Conservation (phyloP, 2,113 vertebrate species). For the Danionella cerebrum region DNA sequence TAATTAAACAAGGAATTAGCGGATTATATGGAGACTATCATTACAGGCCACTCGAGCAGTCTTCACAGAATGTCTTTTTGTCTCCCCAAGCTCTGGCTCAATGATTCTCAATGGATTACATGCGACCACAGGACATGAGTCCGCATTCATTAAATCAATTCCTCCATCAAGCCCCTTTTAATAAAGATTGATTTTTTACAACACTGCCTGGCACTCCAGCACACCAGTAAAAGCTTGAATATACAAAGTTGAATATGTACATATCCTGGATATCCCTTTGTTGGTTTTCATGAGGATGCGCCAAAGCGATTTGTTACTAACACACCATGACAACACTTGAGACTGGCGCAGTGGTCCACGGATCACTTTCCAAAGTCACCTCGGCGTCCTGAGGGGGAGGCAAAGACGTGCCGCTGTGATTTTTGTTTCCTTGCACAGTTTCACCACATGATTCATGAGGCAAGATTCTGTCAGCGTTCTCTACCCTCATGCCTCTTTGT, state of each 20-base stretch:
- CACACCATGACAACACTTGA: slow-evolving; percentile 64
- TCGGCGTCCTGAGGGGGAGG: slow-evolving; percentile 41
- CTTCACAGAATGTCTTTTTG: slow-evolving; percentile 66
- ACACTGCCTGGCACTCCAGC: slow-evolving; percentile 38
- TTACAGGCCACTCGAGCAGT: slow-evolving; percentile 73
- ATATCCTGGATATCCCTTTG: slow-evolving; percentile 63
- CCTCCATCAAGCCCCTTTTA: slow-evolving; percentile 64
- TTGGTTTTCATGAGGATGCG: slow-evolving; percentile 68
- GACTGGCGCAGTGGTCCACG: slow-evolving; percentile 47
- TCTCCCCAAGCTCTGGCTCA: slow-evolving; percentile 66
- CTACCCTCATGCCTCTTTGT: background rate
- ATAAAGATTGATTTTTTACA: slow-evolving; percentile 66
- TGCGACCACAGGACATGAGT: slow-evolving; percentile 68
- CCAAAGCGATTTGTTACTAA: slow-evolving; percentile 54
- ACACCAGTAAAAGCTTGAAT: slow-evolving; percentile 60
- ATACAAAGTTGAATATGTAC: slow-evolving; percentile 71
- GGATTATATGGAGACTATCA: slow-evolving; percentile 79
- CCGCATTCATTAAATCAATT: slow-evolving; percentile 80
- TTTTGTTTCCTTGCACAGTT: slow-evolving; percentile 6
- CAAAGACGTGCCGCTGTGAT: slow-evolving; percentile 29
- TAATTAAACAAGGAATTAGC: slow-evolving; percentile 85
- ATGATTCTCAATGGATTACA: slow-evolving; percentile 73
- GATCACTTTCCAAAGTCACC: slow-evolving; percentile 72
- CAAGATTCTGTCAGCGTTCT: background rate
- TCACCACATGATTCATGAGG: background rate